Percentiles rank a stretch among this genome's conserved stretches.
Conservation (phyloP, 2,888 invertebrate genomes). For the Lacanobia wlatinum region DNA sequence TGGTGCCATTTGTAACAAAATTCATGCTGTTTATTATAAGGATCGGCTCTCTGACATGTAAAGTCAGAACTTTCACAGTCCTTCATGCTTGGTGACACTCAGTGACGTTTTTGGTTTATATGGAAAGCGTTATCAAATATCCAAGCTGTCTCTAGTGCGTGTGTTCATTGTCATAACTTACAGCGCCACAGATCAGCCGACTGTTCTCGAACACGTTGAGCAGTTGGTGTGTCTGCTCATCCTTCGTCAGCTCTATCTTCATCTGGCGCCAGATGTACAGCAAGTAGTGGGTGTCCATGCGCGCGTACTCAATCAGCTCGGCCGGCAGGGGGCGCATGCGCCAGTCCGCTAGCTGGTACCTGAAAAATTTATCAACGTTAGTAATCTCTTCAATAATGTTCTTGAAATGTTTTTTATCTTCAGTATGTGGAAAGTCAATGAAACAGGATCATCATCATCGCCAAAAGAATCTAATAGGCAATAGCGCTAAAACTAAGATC, state of each 20-base stretch:
- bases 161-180: slow-evolving; percentile 58
- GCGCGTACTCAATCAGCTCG: slow-evolving; percentile 95
- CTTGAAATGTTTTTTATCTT: background rate
- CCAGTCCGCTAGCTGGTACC: slow-evolving; percentile 98
- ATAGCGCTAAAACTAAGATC: no score
- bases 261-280: slow-evolving; percentile 96
- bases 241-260: slow-evolving; percentile 92
- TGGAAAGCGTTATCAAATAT: background rate
- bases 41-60: no score
- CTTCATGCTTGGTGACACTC: no score
- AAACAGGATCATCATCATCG: background rate
- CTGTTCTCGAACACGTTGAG: slow-evolving; percentile 94
- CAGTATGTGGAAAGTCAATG: background rate
- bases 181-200: slow-evolving; percentile 92
- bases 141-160: background rate
- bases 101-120: background rate
- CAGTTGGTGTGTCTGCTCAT: slow-evolving; percentile 91
- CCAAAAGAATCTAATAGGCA: no score
- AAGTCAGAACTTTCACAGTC: background rate
- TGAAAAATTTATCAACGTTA: slow-evolving; percentile 48
- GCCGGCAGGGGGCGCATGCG: slow-evolving; percentile 96
- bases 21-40: background rate
- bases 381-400: no score
- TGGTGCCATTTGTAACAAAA: no score
- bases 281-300: slow-evolving; percentile 98